These are phyloP conservation scores for Marcusenius ussheri DNA, from an alignment of 2,113 vertebrate species.

Conservation along the genomic window DNA sequence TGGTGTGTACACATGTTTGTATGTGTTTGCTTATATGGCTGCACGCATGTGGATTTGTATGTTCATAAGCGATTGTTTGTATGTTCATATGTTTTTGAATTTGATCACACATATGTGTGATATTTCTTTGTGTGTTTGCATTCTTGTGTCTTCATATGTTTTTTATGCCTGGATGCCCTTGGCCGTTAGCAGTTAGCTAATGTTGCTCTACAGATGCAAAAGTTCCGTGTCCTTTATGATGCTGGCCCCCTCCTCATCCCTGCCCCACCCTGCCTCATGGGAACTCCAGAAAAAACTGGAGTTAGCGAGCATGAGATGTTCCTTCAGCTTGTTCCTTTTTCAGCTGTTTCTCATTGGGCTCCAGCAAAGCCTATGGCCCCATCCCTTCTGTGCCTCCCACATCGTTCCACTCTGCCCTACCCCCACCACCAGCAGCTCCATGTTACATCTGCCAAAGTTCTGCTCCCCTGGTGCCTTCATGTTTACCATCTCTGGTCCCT, in stretches of 20 bases:
- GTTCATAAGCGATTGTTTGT: not conserved
- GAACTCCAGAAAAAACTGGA: not conserved
- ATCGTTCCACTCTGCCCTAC: not conserved
- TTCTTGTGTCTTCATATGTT: not conserved
- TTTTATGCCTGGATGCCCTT: not conserved
- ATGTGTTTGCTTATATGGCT: not conserved
- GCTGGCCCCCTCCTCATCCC: not conserved
- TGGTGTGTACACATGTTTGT: too few relatives aligned
- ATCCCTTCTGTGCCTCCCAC: not conserved
- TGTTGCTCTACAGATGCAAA: not conserved
- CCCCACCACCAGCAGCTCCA: not conserved
- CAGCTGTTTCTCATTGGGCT: slow-evolving; percentile 9
- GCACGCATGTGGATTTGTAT: not conserved
- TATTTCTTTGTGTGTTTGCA: not conserved
- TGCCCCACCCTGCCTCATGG: not conserved
- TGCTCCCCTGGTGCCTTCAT: not conserved
- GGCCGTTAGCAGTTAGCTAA: not conserved
- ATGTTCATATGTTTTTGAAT: not conserved
- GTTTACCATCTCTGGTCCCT: not conserved
- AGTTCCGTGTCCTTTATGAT: not conserved
- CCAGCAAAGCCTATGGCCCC: not conserved
- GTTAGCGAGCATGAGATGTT: not conserved
- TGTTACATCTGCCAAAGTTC: not conserved
- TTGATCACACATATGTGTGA: not conserved
- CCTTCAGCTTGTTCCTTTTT: not conserved